phyloP scores from a whole-genome alignment of 2,797 vertebrate genomes.

The Kryptopterus vitreolus region DNA sequence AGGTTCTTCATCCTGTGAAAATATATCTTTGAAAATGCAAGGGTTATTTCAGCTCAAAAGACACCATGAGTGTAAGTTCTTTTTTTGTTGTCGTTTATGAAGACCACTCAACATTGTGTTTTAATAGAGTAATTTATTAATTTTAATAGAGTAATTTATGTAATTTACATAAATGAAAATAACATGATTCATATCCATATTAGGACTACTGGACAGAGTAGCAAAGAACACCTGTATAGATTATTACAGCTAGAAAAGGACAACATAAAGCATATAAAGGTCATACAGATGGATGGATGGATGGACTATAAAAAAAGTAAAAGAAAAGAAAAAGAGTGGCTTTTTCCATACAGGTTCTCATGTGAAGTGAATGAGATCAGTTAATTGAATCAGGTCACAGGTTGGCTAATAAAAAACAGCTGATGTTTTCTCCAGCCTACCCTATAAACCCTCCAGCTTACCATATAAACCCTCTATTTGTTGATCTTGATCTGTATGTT shows the following conservation, averaged over 20 bases:
- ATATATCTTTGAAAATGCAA: not conserved
- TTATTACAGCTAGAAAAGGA: not conserved
- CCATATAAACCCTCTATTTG: conserved; percentile 41
- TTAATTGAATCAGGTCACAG: conserved; percentile 67
- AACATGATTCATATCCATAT: not conserved
- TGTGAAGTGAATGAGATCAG: conserved; percentile 60
- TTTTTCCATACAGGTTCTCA: conserved; percentile 56
- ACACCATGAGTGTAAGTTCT: not conserved
- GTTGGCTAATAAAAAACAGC: conserved; percentile 72
- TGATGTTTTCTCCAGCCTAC: conserved; percentile 73
- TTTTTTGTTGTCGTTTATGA: not conserved
- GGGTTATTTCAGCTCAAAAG: not conserved
- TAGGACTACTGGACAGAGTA: not conserved
- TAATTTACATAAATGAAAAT: no score
- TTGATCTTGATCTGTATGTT: not conserved
- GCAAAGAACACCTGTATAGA: not conserved
- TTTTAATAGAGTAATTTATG: conserved; percentile 38
- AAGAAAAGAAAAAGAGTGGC: conserved; percentile 53
- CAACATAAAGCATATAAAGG: not conserved
- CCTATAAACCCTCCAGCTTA: conserved; percentile 44
- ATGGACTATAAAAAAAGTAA: not conserved
- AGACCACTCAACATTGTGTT: not conserved
- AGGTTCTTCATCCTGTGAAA: not conserved
- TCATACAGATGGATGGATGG: not conserved
- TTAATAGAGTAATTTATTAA: not conserved